Evolutionary conservation across 2,888 invertebrate species (phyloP).

Genomic region (Pegoplata infirma): DNA sequence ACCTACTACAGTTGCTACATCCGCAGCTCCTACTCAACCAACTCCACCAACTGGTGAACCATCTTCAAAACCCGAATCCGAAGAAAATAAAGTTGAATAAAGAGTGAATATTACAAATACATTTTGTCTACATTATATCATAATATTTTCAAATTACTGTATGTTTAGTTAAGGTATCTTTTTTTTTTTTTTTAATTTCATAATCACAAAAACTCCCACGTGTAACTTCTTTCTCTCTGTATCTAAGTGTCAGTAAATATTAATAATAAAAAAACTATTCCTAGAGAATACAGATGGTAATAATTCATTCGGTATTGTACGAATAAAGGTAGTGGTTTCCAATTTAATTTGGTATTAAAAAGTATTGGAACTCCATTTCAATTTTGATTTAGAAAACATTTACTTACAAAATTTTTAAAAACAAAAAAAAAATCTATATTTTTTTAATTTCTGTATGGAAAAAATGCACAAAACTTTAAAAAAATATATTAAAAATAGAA

Average conservation of each 20-base stretch:
- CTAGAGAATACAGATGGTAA: background rate
- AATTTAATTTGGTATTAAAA: no score
- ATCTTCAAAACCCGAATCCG: slow-evolving; percentile 70
- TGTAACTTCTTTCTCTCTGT: background rate
- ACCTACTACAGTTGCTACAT: slow-evolving; percentile 62
- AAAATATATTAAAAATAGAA: no score
- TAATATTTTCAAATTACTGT: slow-evolving; percentile 13
- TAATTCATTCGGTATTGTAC: no score
- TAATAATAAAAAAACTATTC: background rate
- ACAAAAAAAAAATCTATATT: no score
- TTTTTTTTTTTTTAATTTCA: slow-evolving; percentile 20
- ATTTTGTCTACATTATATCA: background rate
- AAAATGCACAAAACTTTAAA: no score
- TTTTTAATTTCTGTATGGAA: no score
- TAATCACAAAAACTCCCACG: background rate
- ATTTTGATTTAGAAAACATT: no score
- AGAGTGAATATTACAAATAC: background rate
- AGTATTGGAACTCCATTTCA: no score
- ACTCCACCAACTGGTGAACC: slow-evolving; percentile 56
- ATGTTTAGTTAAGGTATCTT: slow-evolving; percentile 26
- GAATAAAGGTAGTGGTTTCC: no score
- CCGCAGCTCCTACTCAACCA: slow-evolving; percentile 53
- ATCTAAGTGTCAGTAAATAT: slow-evolving; percentile 34
- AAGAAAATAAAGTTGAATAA: slow-evolving; percentile 76
- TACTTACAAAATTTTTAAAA: no score